Evolutionary conservation across 2,113 vertebrate species (phyloP), one percentile per base, ranked within the genome.

Genomic region (Solenodon paradoxus): DNA sequence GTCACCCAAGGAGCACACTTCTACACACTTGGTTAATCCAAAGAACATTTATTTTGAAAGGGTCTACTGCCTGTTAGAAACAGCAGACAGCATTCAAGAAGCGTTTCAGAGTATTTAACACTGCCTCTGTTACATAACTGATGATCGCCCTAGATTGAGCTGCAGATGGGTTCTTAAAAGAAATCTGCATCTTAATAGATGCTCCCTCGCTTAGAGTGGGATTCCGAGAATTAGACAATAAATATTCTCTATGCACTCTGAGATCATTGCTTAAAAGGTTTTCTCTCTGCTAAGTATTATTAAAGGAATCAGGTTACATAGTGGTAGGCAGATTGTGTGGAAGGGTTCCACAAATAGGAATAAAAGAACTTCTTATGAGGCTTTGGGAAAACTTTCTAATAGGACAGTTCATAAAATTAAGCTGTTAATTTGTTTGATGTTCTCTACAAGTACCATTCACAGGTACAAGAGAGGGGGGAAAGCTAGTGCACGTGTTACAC

Each of bases 181-280:
- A 88, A 95, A 95, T 95, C 92, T 96, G 68, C 90, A 75, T 89
- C 92, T 95, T 97, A 92, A 96, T 95, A 97, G 94, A 95, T 75
- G 94, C 82, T 97, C 97, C 96, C 90, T 96, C 51, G 7, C 77
- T 89, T 40, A 64, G 97, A 97, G 96, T 92, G 87, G 94, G 94
- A 95, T 98, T 98, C 97, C 96, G 96, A 97, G 97, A 98, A 98
- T 95, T 95, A 95, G 92, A 90, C 94, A 97, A 81, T 97, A 98
- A 98, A 97, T 94, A 96, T 96, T 97, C 97, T 85, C 96, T 95
- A 24, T 92, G 90, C 90, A 95, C 95, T 96, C 96, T 97, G 96
- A 98, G 94, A 97, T 97, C 96, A 95, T 59, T 95, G 96, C 95
- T 97, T 98, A 98, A 98, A 98, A 97, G 97, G 95, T 94, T 97